Conservation (phyloP, 2,888 invertebrate species). For the Pachydiplax longipennis region DNA sequence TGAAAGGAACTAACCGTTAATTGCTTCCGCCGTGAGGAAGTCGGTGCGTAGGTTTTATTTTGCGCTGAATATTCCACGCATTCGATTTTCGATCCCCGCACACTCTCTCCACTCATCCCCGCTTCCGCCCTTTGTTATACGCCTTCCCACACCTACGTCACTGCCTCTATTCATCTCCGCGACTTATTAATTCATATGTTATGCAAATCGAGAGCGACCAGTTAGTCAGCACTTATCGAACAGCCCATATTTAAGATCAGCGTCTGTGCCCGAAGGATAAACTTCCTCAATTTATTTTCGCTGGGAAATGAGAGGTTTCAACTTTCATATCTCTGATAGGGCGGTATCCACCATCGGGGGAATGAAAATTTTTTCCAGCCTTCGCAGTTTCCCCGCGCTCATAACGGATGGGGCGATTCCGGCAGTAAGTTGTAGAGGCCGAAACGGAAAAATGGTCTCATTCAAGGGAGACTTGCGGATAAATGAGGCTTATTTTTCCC, state of each 20-base stretch:
- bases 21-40: neutral
- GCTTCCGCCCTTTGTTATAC: neutral
- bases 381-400: too few species aligned
- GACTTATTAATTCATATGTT: neutral
- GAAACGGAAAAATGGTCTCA: too few species aligned
- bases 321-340: too few species aligned
- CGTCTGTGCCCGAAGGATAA: neutral
- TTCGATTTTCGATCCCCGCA: neutral
- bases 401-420: too few species aligned
- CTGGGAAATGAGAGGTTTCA: too few species aligned
- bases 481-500: neutral
- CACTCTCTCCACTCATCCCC: neutral
- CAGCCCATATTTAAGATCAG: neutral
- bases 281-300: neutral
- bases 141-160: neutral
- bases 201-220: neutral
- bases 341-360: too few species aligned
- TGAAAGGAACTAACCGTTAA: neutral
- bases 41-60: neutral
- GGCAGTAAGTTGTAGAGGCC: too few species aligned
- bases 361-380: too few species aligned
- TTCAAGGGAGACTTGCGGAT: neutral
- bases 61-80: neutral
- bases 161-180: neutral
- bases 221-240: neutral